Conservation (phyloP, 2,888 invertebrate species). For the Opisthograptis luteolata region DNA sequence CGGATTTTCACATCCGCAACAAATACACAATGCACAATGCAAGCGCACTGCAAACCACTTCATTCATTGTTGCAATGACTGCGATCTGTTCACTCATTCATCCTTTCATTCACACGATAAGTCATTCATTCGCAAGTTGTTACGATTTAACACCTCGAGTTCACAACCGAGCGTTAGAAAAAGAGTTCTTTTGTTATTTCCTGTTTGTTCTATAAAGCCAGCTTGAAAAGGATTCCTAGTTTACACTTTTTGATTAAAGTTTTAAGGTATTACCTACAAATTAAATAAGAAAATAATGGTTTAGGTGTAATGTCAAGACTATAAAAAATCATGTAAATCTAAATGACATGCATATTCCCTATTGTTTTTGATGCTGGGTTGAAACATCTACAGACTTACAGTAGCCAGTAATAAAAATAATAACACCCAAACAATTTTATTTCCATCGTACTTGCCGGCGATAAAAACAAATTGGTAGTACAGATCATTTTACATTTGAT, state of each 20-base stretch:
- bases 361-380: too few relatives aligned
- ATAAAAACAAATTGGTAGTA: slow-evolving; percentile 21
- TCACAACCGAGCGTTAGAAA: slow-evolving; percentile 8
- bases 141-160: slow-evolving; percentile 14
- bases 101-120: slow-evolving; percentile 15
- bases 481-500: slow-evolving; percentile 21
- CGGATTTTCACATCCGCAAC: slow-evolving; percentile 14
- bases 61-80: slow-evolving; percentile 4
- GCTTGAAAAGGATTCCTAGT: too few relatives aligned
- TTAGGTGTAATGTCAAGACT: too few relatives aligned
- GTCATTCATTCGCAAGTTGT: slow-evolving; percentile 18
- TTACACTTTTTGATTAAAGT: too few relatives aligned
- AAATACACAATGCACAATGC: slow-evolving; percentile 19
- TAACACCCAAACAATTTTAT: slow-evolving; percentile 6
- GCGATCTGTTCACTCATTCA: slow-evolving; percentile 26
- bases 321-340: too few relatives aligned
- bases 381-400: too few relatives aligned
- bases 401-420: background rate
- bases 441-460: background rate
- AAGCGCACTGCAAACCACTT: background rate
- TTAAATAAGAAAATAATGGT: too few relatives aligned
- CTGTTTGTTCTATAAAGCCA: background rate
- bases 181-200: background rate
- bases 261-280: too few relatives aligned
- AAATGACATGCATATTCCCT: too few relatives aligned